phyloP scores from a whole-genome alignment of 2,113 vertebrate genomes.

The Scomber colias region DNA sequence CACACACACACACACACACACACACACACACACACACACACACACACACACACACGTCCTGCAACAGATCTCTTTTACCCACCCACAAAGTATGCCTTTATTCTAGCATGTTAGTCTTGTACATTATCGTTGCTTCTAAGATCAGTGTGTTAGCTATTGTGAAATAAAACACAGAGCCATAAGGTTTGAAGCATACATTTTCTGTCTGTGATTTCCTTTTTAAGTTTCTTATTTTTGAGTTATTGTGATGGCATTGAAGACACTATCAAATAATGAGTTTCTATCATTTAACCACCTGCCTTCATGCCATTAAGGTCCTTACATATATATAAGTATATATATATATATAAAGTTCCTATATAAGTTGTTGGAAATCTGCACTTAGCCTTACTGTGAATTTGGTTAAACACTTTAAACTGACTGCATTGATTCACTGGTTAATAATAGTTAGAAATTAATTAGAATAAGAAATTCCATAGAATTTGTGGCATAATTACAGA shows the following conservation, averaged over 20 bases:
- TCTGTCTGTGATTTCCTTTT: not conserved
- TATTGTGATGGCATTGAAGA: not conserved
- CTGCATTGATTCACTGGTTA: not conserved
- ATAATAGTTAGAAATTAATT: not conserved
- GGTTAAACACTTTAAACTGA: not conserved
- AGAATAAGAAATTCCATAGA: too few species aligned
- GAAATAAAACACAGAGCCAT: not conserved
- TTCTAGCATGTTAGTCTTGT: not conserved
- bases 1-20: conserved; percentile 29
- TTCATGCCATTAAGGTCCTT: not conserved
- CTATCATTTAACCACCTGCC: not conserved
- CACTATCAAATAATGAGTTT: not conserved
- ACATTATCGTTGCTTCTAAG: not conserved
- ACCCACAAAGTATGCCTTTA: conserved; percentile 26
- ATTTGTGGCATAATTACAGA: not conserved
- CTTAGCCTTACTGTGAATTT: not conserved
- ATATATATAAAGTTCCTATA: not conserved
- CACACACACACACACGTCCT: conserved; percentile 15
- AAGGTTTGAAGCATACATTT: not conserved
- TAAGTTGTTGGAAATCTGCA: not conserved
- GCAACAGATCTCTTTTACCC: conserved; percentile 30
- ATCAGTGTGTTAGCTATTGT: not conserved
- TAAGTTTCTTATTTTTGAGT: not conserved
- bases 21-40: conserved; percentile 35
- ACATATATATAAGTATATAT: not conserved